These are phyloP conservation scores for Pachydiplax longipennis DNA, from an alignment of 2,888 invertebrate species.

Conservation along the genomic window DNA sequence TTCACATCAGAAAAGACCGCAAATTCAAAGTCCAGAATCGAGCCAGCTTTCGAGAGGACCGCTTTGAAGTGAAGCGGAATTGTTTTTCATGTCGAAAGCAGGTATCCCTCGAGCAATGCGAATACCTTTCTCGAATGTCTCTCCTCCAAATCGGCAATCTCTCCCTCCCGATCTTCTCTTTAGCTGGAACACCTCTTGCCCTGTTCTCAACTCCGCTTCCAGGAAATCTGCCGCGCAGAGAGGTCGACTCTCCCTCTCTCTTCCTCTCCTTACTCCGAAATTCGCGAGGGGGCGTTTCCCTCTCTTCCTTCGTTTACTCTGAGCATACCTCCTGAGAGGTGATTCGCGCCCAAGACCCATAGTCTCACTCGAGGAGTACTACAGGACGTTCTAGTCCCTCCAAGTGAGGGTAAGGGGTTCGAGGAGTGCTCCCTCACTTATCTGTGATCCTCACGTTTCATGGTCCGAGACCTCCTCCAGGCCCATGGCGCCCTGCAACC, in stretches of 20 bases:
- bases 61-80: too few species aligned
- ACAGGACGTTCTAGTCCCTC: slow-evolving; percentile 30
- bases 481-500: not conserved
- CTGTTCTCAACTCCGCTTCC: not conserved
- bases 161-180: not conserved
- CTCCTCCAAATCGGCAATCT: not conserved
- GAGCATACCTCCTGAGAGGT: not conserved
- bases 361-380: slow-evolving; percentile 32
- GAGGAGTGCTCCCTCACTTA: not conserved
- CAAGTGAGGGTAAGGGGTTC: slow-evolving; percentile 2
- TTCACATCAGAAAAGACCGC: too few species aligned
- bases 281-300: not conserved
- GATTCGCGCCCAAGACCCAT: slow-evolving; percentile 10
- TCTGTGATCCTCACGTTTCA: not conserved
- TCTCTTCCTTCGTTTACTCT: not conserved
- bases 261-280: not conserved
- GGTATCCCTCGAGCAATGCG: too few species aligned
- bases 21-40: too few species aligned
- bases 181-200: slow-evolving; percentile 10
- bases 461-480: not conserved
- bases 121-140: not conserved
- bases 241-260: not conserved
- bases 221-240: slow-evolving; percentile 12
- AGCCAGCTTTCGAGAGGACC: too few species aligned
- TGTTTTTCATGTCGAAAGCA: too few species aligned